Evolutionary conservation across 37 sponge, comb jelly and placozoan genomes (phyloP).

Genomic region (Eunapius fragilis): DNA sequence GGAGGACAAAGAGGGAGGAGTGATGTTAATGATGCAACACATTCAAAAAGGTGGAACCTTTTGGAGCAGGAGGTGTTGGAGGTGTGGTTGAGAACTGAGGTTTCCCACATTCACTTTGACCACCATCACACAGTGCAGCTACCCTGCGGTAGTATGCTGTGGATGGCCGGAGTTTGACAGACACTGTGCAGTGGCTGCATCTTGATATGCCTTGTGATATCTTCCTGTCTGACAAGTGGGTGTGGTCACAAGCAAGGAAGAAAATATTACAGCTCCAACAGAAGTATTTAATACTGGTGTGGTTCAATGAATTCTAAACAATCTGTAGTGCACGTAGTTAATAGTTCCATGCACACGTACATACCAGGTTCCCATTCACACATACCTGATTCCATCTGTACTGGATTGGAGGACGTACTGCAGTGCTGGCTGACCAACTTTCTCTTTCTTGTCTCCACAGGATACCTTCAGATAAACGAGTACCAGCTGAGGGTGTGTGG

Average conservation of each 20-base stretch:
- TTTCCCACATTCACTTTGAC: conserved; percentile 65
- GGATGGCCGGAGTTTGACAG: conserved; percentile 42
- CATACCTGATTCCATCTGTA: not conserved
- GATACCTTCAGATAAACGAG: conserved; percentile 59
- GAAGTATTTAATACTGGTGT: too few species aligned
- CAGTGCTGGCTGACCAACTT: not conserved
- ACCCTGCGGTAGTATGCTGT: conserved; percentile 52
- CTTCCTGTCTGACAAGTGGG: conserved; percentile 11
- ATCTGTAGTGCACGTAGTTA: too few species aligned
- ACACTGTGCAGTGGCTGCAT: conserved; percentile 28
- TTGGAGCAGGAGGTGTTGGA: conserved; percentile 47
- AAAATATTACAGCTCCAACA: too few species aligned
- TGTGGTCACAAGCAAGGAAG: not conserved
- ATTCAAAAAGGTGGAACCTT: conserved; percentile 1
- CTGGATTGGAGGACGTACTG: conserved; percentile 51
- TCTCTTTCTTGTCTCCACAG: conserved; percentile 60
- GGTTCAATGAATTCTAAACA: too few species aligned
- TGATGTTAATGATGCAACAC: too few species aligned
- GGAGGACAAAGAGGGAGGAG: too few species aligned
- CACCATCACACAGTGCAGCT: conserved; percentile 57
- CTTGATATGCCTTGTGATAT: conserved; percentile 49
- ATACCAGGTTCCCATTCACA: too few species aligned
- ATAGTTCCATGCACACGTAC: not conserved
- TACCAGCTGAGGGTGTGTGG: conserved; percentile 60
- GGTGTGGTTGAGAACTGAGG: conserved; percentile 53